These are phyloP conservation scores for Temnothorax unifasciatus DNA, from an alignment of 2,888 invertebrate genomes.

Conservation along the genomic window DNA sequence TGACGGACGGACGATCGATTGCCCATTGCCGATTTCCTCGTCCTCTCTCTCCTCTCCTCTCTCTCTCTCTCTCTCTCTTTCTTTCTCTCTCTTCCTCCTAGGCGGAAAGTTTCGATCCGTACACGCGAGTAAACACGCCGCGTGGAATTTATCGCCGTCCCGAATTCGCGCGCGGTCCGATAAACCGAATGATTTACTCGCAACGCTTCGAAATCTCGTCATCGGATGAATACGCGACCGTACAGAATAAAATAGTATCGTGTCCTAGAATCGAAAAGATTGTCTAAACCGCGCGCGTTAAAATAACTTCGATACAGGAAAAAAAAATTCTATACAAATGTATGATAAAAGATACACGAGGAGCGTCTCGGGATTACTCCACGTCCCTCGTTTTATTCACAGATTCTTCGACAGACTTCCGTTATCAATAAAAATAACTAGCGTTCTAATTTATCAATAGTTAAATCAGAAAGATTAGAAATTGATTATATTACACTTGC, in stretches of 20 bases:
- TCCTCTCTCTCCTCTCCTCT: background rate
- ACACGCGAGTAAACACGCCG: slow-evolving; percentile 65
- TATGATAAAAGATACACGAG: background rate
- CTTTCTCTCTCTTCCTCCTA: slow-evolving; percentile 1
- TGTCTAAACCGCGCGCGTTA: background rate
- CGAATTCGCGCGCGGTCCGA: slow-evolving; percentile 65
- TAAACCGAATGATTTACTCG: slow-evolving; percentile 67
- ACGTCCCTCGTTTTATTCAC: background rate
- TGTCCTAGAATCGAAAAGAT: background rate
- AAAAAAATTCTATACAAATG: background rate
- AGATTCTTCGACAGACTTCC: background rate
- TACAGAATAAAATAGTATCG: slow-evolving; percentile 39
- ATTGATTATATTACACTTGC: background rate
- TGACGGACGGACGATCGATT: slow-evolving; percentile 54
- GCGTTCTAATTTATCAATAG: background rate
- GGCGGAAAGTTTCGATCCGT: slow-evolving; percentile 60
- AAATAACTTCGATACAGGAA: background rate
- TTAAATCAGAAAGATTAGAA: background rate
- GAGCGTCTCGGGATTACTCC: background rate
- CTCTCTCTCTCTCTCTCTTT: background rate
- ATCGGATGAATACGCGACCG: slow-evolving; percentile 39
- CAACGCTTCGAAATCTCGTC: slow-evolving; percentile 52
- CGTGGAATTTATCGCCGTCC: slow-evolving; percentile 68
- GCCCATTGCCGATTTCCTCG: slow-evolving; percentile 27
- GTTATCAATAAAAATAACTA: background rate